Conservation (phyloP, 2,888 invertebrate species). For the Trachelus troglodyta region DNA sequence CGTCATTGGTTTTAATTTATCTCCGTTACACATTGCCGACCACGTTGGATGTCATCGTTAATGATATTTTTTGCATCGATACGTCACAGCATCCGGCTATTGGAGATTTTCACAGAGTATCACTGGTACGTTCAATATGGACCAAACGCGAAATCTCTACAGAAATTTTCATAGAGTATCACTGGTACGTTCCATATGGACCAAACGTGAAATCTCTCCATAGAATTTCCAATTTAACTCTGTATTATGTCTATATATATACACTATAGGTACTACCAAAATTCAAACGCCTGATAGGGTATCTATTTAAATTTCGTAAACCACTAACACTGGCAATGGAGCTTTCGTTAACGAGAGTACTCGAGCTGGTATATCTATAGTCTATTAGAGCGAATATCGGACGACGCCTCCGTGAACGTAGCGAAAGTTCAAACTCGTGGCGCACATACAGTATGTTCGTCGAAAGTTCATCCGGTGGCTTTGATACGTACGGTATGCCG, state of each 20-base stretch:
- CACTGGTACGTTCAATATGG: too few species aligned
- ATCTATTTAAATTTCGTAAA: neutral
- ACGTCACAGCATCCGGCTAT: neutral
- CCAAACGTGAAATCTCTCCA: too few species aligned
- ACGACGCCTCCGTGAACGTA: neutral
- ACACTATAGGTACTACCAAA: neutral
- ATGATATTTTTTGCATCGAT: neutral
- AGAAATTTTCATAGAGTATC: too few species aligned
- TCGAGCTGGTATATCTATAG: neutral
- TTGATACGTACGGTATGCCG: neutral
- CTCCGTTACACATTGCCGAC: neutral
- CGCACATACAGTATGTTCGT: neutral
- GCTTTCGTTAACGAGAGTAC: neutral
- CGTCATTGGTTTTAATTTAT: neutral
- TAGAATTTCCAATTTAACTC: neutral
- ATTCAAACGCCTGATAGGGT: neutral
- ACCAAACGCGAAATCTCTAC: too few species aligned
- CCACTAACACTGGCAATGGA: neutral
- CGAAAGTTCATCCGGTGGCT: neutral
- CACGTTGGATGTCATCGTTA: neutral
- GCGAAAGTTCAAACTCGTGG: neutral
- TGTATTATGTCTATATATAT: too few species aligned
- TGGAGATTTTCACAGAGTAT: neutral
- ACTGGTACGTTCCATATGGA: too few species aligned
- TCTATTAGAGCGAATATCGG: neutral